Conservation (phyloP, 2,888 invertebrate species). For the Nemapogon koenigi region DNA sequence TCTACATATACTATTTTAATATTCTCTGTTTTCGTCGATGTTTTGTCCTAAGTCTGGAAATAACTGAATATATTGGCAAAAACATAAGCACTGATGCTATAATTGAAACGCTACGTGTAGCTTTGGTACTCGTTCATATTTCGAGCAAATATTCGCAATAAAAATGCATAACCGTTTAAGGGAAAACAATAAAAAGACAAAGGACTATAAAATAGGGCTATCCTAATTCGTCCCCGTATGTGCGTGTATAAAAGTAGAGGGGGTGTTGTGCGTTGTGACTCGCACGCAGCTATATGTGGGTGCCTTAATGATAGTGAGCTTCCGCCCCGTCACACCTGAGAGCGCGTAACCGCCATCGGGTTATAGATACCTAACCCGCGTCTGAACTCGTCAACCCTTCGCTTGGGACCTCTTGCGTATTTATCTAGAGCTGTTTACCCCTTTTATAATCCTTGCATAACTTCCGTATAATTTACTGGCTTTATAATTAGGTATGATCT, state of each 20-base stretch:
- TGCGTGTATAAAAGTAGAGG: constrained; percentile 22
- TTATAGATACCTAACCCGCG: constrained; percentile 45
- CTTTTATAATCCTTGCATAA: neutral
- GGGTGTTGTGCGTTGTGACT: constrained; percentile 28
- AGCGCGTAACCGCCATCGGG: constrained; percentile 58
- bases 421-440: constrained; percentile 25
- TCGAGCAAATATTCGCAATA: constrained; percentile 10
- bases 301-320: constrained; percentile 60
- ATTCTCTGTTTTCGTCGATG: no score
- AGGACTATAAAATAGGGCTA: constrained; percentile 11
- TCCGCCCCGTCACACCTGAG: constrained; percentile 66
- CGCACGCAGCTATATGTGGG: constrained; percentile 26
- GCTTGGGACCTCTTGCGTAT: constrained; percentile 32
- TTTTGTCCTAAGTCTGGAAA: no score
- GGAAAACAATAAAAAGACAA: constrained; percentile 21
- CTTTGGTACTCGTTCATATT: no score
- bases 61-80: no score
- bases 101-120: no score
- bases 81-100: no score
- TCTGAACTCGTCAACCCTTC: constrained; percentile 38
- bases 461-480: no score
- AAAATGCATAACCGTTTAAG: constrained; percentile 15
- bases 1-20: no score
- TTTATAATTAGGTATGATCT: no score
- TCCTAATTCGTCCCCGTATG: constrained; percentile 37